Percentiles rank a stretch among this genome's conserved stretches.
phyloP scores from a whole-genome alignment of 1,140 invertebrate species.

The Camponotus pennsylvanicus region DNA sequence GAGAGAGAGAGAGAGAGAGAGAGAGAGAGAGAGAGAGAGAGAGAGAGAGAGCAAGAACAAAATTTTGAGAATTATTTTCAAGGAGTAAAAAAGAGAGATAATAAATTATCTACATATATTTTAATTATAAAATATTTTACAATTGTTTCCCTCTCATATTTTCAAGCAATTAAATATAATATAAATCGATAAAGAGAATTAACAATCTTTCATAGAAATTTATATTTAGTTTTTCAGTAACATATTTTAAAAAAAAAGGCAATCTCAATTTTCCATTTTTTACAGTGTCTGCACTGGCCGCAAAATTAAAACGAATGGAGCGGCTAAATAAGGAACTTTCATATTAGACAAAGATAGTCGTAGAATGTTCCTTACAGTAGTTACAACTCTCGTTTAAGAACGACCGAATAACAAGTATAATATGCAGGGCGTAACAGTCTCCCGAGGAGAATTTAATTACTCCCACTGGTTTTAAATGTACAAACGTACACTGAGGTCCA shows the following conservation, averaged over 20 bases:
- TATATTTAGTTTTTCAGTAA: background rate
- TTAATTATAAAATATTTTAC: background rate
- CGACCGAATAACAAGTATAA: slow-evolving; percentile 48
- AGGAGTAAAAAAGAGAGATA: no score
- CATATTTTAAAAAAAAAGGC: background rate
- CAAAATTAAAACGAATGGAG: slow-evolving; percentile 33
- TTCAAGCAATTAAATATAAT: background rate
- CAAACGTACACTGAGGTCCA: slow-evolving; percentile 41
- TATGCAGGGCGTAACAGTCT: slow-evolving; percentile 41
- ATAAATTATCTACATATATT: background rate
- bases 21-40: no score
- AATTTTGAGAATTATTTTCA: no score
- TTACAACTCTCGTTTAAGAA: slow-evolving; percentile 54
- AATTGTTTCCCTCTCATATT: background rate
- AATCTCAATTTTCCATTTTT: background rate
- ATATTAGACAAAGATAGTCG: slow-evolving; percentile 24
- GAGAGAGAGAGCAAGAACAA: no score
- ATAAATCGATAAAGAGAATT: background rate
- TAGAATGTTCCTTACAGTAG: slow-evolving; percentile 38
- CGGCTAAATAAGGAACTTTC: slow-evolving; percentile 31
- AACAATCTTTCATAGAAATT: background rate
- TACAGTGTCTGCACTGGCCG: background rate
- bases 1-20: no score
- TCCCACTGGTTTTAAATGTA: slow-evolving; percentile 39
- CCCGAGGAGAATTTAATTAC: slow-evolving; percentile 57